Base-by-base conservation (phyloP, 2,888 invertebrate genomes). In the Chaetoderma sp. region DNA sequence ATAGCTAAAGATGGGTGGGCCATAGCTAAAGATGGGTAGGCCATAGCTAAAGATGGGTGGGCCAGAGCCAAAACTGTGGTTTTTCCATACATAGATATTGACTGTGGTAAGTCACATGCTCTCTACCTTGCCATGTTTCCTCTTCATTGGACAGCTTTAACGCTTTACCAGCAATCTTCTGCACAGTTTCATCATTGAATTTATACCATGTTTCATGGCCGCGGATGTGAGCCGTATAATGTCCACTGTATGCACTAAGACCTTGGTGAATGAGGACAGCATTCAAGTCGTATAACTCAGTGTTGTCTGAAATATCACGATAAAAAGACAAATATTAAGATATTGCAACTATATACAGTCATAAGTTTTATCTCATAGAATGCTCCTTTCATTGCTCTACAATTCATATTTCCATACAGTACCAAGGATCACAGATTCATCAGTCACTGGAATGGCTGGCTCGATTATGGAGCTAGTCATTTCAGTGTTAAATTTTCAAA, bases 231-330 rank as follows among this genome's bases (percentile, higher is more conserved):
- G 90, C 90, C 87, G 91, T 88, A 78, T 91, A 92, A 81, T 92
- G 92, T 0, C 92, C 92, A 56, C 90, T 90, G 78, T 91, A 89
- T 5, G 91, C 91, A 64, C 90, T 90, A 18, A 88, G 88, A 1
- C 91, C 92, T 75, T 90, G 89, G 76, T 92, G 92, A 68, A 91
- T 90, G 49, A 92, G 86, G 62, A 91, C 91, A 4, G 91, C 91
- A 42, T 88, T 89, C 49, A 92, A 86, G 70, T 89, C 89, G 63
- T 81, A 92, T 50, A 88, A 30, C 5, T 61, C 59, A n/a, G 58
- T 67, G 4, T 52, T 60, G 5, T 67, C 72, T 76, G 63, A 13
- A 61, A 42, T n/a, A n/a, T n/a, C 32, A 55, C 39, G 45, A 30
- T n/a, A 36, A 13, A 44, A 32, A 23, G 16, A 16, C 10, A 52